Percentiles rank a stretch among this genome's conserved stretches.
Evolutionary conservation across 2,113 vertebrate species (phyloP).

Genomic region (Dicaeum eximium): DNA sequence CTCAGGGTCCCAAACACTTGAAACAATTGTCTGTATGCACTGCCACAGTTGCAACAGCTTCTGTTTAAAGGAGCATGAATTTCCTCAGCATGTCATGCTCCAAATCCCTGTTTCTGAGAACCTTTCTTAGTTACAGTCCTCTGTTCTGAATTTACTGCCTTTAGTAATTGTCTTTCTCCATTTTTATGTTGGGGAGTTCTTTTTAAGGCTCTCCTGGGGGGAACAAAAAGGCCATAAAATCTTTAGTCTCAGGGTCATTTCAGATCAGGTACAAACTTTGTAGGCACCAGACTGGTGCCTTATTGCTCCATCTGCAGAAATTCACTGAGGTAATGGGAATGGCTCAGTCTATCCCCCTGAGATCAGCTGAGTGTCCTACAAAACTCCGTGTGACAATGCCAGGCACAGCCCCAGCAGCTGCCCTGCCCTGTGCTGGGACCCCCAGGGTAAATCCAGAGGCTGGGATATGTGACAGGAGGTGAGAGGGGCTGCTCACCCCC

Average conservation of each 20-base stretch:
- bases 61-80: background rate
- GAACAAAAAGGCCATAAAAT: background rate
- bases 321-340: background rate
- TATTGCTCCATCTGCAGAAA: background rate
- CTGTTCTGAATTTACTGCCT: background rate
- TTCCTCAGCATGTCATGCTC: background rate
- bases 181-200: background rate
- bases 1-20: background rate
- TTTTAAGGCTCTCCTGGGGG: background rate
- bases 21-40: background rate
- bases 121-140: background rate
- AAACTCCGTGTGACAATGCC: background rate
- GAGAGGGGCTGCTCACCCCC: background rate
- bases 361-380: background rate
- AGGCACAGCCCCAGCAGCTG: background rate
- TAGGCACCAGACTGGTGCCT: background rate
- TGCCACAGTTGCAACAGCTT: background rate
- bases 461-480: rapidly evolving
- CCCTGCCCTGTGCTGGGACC: background rate
- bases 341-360: background rate
- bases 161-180: background rate
- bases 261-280: background rate
- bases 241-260: background rate
- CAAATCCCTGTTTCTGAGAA: background rate
- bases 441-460: background rate